These are phyloP conservation scores for Drosophila mauritiana DNA, from an alignment of 1,140 invertebrate species.

Conservation along the genomic window DNA sequence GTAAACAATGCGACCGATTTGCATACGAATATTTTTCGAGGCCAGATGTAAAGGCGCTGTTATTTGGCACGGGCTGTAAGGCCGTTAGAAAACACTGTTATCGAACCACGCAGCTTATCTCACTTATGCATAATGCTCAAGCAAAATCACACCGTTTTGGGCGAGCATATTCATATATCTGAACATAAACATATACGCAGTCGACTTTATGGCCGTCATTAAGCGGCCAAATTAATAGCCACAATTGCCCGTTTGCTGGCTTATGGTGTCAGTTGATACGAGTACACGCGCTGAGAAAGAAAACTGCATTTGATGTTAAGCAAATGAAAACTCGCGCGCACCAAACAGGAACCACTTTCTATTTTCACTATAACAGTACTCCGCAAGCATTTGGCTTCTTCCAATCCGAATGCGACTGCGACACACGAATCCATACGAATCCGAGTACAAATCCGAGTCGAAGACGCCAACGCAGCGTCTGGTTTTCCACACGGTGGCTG, in stretches of 20 bases:
- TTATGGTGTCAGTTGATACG: slow-evolving; percentile 48
- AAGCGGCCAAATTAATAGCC: slow-evolving; percentile 47
- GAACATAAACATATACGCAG: not conserved
- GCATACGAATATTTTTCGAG: slow-evolving; percentile 64
- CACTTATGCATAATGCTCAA: slow-evolving; percentile 16
- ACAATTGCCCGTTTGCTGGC: slow-evolving; percentile 43
- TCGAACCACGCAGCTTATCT: not conserved
- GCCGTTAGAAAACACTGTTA: slow-evolving; percentile 3
- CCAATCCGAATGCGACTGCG: not conserved
- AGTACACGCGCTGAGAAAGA: slow-evolving; percentile 22
- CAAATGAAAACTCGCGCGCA: slow-evolving; percentile 80
- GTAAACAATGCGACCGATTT: slow-evolving; percentile 77
- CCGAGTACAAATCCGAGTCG: slow-evolving; percentile 7
- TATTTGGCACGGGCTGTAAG: slow-evolving; percentile 20
- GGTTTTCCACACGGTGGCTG: slow-evolving; percentile 59
- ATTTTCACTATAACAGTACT: slow-evolving; percentile 84
- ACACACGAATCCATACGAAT: not conserved
- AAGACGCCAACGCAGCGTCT: slow-evolving; percentile 38
- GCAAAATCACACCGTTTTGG: not conserved
- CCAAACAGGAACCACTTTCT: slow-evolving; percentile 84
- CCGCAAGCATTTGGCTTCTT: slow-evolving; percentile 15
- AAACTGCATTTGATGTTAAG: slow-evolving; percentile 77
- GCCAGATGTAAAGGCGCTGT: slow-evolving; percentile 34
- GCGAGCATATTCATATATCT: no score
- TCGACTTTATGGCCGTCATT: slow-evolving; percentile 37